Base-by-base conservation (phyloP, 2,888 invertebrate genomes). In the Graphium colonna region DNA sequence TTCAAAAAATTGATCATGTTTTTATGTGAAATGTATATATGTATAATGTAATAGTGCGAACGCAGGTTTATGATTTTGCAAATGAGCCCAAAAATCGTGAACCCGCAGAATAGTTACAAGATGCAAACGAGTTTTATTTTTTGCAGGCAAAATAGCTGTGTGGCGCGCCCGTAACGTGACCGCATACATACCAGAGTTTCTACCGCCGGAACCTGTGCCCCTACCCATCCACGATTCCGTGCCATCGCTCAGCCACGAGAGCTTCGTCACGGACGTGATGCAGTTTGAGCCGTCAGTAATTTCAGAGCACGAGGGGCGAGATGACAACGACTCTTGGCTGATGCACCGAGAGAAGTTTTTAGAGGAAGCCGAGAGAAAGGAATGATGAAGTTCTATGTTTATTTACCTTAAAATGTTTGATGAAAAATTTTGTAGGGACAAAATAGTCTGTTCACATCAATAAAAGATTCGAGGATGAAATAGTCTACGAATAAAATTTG, bases 131-230 rank as follows among this genome's bases (percentile, higher is more conserved):
- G n/a, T n/a, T n/a, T n/a, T n/a, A n/a, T n/a, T n/a, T n/a, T n/a
- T n/a, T n/a, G 1, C 28, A 80, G 87, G 86, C 39, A 86, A 85
- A 63, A 64, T 92, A 57, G 90, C 92, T 44, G 90, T 89, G 10
- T 96, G 95, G 95, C 90, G 93, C 3, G 93, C 93, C 0, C 91
- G 94, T 59, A 92, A 91, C 61, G 90, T 95, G 21, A 93, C 93
- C 0, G 85, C 91, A 0, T 95, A 93, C 70, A 92, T 93, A 79
- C 91, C 92, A 1, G 93, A 95, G 44, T 84, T 94, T 59, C 72
- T 95, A 47, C 95, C 95, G 0, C 92, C 93, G 0, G 93, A 93
- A 63, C 93, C 95, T 0, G 86, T 92, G 0, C 92, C 94, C 0
- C 71, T 94, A 38, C 92, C 93, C 0, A 84, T 93, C 3, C 91